A percentile compares a stretch with the other conserved stretches of the same genome.
These are phyloP conservation scores for Hormaphis cornu DNA, from an alignment of 1,140 invertebrate genomes.

Conservation along the genomic window DNA sequence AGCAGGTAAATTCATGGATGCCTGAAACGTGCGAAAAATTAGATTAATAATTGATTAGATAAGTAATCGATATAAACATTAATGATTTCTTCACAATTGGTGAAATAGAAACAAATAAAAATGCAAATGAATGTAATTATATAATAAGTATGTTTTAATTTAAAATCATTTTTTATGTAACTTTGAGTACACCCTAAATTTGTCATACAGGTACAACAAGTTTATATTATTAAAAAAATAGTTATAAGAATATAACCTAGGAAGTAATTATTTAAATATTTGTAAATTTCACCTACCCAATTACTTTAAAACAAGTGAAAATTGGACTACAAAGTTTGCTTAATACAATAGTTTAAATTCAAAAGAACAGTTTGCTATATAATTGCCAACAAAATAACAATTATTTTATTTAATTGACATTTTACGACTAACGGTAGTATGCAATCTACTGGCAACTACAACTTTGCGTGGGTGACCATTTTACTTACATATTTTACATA, in stretches of 20 bases:
- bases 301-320: not conserved
- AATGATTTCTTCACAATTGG: not conserved
- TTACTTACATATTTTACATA: no score
- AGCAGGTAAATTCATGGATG: conserved; percentile 96
- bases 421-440: no score
- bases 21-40: conserved; percentile 51
- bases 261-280: not conserved
- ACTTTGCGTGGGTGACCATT: no score
- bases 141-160: no score
- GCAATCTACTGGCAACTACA: no score
- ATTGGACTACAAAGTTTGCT: not conserved
- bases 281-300: not conserved
- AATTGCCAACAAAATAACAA: no score
- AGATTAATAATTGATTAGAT: no score
- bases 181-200: no score
- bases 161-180: not conserved
- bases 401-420: no score
- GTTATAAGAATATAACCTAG: not conserved
- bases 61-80: conserved; percentile 1
- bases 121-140: not conserved
- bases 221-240: no score
- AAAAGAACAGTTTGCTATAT: not conserved
- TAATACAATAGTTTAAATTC: not conserved
- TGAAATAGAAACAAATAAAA: not conserved
- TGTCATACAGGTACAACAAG: no score